Conservation (phyloP, 2,888 invertebrate species). For the Furcula furcula region DNA sequence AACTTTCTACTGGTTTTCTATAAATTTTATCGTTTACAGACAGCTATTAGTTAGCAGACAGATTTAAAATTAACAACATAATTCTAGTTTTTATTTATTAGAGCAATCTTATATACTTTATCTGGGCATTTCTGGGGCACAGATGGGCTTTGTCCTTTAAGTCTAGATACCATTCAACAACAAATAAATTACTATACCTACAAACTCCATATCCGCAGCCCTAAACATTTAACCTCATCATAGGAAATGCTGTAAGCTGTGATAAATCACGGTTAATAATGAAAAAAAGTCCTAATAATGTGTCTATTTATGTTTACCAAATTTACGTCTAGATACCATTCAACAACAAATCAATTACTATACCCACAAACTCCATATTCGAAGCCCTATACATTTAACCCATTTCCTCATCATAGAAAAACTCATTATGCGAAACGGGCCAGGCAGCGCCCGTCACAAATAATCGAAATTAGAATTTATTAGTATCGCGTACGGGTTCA, state of each 20-base stretch:
- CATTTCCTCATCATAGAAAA: constrained; percentile 34
- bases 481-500: constrained; percentile 63
- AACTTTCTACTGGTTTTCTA: too few relatives aligned
- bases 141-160: too few relatives aligned
- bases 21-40: too few relatives aligned
- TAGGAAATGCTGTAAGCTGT: too few relatives aligned
- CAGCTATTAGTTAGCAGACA: too few relatives aligned
- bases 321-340: neutral
- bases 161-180: neutral
- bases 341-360: constrained; percentile 5
- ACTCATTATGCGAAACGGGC: constrained; percentile 21
- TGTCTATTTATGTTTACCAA: too few relatives aligned
- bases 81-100: too few relatives aligned
- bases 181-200: constrained; percentile 5
- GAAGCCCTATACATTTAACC: constrained; percentile 18
- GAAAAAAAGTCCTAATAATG: neutral
- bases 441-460: constrained; percentile 41
- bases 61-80: too few relatives aligned
- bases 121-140: too few relatives aligned
- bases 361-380: constrained; percentile 2
- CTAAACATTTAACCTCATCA: constrained; percentile 30
- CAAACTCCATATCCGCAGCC: constrained; percentile 4
- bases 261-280: too few relatives aligned
- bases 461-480: constrained; percentile 76
- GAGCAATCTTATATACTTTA: too few relatives aligned